Base-by-base conservation (phyloP, 2,888 invertebrate genomes). In the Macaria liturata region DNA sequence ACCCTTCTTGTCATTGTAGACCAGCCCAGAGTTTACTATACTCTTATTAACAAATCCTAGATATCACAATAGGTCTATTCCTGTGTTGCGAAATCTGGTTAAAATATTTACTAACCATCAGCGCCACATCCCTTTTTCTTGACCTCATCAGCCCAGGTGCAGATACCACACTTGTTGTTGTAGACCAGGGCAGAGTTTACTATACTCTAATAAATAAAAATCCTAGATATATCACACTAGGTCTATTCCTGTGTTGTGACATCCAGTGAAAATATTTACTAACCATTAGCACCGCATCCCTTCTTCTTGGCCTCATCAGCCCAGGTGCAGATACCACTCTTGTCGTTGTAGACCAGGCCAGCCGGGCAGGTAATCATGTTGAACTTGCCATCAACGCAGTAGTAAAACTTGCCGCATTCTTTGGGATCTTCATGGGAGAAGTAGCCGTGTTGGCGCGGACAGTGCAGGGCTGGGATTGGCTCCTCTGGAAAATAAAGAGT, bases 101-200 rank as follows among this genome's bases (percentile, higher is more conserved):
- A 7, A 7, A 37, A 37, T 37, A 37, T 8, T 4, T 20, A 9
- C 46, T 4, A 49, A 95, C 95, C 95, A 89, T 95, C 93, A 6
- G 97, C 96, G 3, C 96, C 95, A 80, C 98, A 98, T 9, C 96
- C 96, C 76, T 94, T 94, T 84, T 97, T 96, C 80, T 97, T 96
- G 5, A 97, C 97, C 80, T 97, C 97, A 89, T 98, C 97, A 0
- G 98, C 95, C 98, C 98, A 98, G 30, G 97, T 96, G 84, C 98
- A 98, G 72, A 97, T 98, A 62, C 97, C 97, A 45, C 95, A 96
- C 81, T 95, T 96, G 68, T 96, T 96, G 75, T 96, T 97, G 88
- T 97, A 98, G 8, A 97, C 97, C 55, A 98, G 87, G 0, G 97
- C 97, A 47, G 93, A 20, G 20, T 1, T 20, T 20, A 20, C 20